A percentile compares a stretch with the other conserved stretches of the same genome.
Conservation (phyloP, 2,113 vertebrate genomes). For the Nyctereutes procyonoides region DNA sequence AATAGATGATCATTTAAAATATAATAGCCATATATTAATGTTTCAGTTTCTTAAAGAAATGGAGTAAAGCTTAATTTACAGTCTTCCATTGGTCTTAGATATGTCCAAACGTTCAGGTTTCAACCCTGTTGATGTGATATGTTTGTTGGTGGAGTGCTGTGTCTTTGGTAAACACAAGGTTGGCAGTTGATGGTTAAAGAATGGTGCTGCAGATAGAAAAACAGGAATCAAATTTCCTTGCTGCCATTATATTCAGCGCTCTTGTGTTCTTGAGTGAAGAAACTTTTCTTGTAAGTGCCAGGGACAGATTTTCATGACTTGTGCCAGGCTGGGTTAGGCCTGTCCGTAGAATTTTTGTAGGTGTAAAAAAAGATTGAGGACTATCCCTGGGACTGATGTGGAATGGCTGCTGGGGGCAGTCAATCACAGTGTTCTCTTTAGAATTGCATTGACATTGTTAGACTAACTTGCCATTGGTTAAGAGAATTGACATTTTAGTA, state of each 20-base stretch:
- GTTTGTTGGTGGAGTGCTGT: not conserved
- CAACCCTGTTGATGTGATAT: not conserved
- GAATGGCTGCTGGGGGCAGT: not conserved
- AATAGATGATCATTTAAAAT: not conserved
- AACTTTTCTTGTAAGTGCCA: not conserved
- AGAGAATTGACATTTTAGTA: not conserved
- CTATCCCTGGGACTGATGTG: not conserved
- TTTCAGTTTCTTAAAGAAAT: conserved; percentile 6
- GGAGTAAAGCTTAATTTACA: not conserved
- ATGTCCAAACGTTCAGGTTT: not conserved
- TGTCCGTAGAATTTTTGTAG: not conserved
- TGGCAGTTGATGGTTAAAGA: not conserved
- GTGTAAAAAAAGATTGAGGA: not conserved
- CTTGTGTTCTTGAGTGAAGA: not conserved
- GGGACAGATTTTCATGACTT: not conserved
- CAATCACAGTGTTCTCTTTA: not conserved
- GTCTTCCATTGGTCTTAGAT: not conserved
- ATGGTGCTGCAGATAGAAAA: not conserved
- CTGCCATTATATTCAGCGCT: not conserved
- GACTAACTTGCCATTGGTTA: not conserved
- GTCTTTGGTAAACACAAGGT: not conserved
- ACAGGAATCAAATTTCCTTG: not conserved
- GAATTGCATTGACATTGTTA: conserved; percentile 2
- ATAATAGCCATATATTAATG: not conserved
- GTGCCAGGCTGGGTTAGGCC: not conserved